Evolutionary conservation across 2,888 invertebrate species (phyloP).

Genomic region (Drosophila suboccidentalis): DNA sequence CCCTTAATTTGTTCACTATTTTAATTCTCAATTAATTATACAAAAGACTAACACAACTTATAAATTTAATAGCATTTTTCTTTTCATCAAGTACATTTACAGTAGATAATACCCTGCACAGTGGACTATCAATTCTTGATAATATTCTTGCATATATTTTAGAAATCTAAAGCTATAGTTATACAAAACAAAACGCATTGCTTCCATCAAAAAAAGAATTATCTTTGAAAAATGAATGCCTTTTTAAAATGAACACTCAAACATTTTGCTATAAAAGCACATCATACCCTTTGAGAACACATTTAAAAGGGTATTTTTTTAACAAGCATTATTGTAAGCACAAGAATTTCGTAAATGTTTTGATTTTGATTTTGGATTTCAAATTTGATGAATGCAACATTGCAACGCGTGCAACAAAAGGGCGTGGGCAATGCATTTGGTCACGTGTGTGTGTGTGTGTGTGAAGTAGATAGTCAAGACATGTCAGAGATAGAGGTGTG

Average conservation of each 20-base stretch:
- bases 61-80: not conserved
- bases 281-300: not conserved
- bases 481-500: slow-evolving; percentile 23
- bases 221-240: no score
- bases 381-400: slow-evolving; percentile 25
- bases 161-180: not conserved
- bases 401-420: slow-evolving; percentile 54
- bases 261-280: not conserved
- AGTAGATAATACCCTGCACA: no score
- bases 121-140: no score
- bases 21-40: not conserved
- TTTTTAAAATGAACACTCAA: no score
- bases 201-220: no score
- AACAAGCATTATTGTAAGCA: not conserved
- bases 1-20: not conserved
- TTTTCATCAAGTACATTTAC: not conserved
- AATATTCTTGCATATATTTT: not conserved
- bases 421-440: slow-evolving; percentile 57
- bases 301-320: not conserved
- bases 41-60: not conserved
- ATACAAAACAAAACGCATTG: no score
- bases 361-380: slow-evolving; percentile 29
- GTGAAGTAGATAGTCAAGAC: slow-evolving; percentile 32
- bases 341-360: slow-evolving; percentile 6
- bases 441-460: slow-evolving; percentile 39